These are phyloP conservation scores for Barypeithes pellucidus DNA, from an alignment of 2,888 invertebrate genomes.

Conservation along the genomic window DNA sequence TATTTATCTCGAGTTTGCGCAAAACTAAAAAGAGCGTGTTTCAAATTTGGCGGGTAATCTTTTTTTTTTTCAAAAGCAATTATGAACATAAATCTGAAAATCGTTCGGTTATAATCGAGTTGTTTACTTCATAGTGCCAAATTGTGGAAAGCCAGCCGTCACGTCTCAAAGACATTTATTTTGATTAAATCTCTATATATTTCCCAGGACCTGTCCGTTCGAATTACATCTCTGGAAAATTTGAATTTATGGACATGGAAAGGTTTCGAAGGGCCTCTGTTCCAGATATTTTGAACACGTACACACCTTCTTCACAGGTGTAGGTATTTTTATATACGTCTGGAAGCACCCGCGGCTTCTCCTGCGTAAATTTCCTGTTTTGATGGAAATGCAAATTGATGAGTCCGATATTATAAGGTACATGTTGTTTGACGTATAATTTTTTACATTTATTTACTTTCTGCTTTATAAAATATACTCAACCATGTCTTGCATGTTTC, in stretches of 20 bases:
- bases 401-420: too few species aligned
- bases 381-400: too few species aligned
- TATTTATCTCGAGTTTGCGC: too few species aligned
- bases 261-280: slow-evolving; percentile 7
- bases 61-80: slow-evolving; percentile 17
- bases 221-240: slow-evolving; percentile 32
- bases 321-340: neutral
- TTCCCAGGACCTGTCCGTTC: slow-evolving; percentile 30
- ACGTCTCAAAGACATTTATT: slow-evolving; percentile 42
- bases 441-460: too few species aligned
- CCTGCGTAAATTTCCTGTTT: neutral
- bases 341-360: neutral
- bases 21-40: too few species aligned
- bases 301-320: slow-evolving; percentile 10
- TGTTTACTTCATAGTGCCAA: slow-evolving; percentile 30
- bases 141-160: slow-evolving; percentile 27
- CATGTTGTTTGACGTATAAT: too few species aligned
- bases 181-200: slow-evolving; percentile 44
- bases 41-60: too few species aligned
- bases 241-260: slow-evolving; percentile 36
- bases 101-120: slow-evolving; percentile 27
- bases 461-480: too few species aligned
- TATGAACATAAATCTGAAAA: slow-evolving; percentile 31
- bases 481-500: too few species aligned
- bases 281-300: slow-evolving; percentile 17